Evolutionary conservation across 2,888 invertebrate species (phyloP).

Genomic region (Acanthococcus lagerstroemiae): DNA sequence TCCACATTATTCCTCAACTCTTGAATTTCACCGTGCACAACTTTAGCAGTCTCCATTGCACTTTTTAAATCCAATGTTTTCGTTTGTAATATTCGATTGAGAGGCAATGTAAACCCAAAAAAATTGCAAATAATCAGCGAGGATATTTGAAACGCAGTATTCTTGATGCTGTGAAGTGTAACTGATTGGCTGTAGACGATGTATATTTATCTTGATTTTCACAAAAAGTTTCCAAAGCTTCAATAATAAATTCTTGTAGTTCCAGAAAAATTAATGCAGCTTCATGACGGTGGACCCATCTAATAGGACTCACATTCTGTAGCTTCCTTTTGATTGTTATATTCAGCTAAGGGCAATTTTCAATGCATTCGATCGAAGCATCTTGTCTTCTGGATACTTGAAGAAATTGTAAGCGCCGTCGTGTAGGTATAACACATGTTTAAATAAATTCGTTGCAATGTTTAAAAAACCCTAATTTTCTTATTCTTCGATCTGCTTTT

Average conservation of each 20-base stretch:
- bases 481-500: too few relatives aligned
- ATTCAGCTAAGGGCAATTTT: not conserved
- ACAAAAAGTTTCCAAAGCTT: slow-evolving; percentile 16
- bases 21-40: too few relatives aligned
- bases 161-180: not conserved
- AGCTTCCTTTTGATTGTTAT: not conserved
- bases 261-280: slow-evolving; percentile 23
- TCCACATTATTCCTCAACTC: too few relatives aligned
- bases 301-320: slow-evolving; percentile 42
- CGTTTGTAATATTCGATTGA: too few relatives aligned
- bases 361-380: not conserved
- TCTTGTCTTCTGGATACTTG: too few relatives aligned
- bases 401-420: too few relatives aligned
- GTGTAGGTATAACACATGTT: too few relatives aligned
- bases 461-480: too few relatives aligned
- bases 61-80: too few relatives aligned
- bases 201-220: not conserved
- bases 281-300: slow-evolving; percentile 31
- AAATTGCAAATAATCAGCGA: not conserved
- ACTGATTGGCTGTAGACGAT: not conserved
- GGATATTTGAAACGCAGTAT: slow-evolving; percentile 5
- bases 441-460: too few relatives aligned
- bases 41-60: too few relatives aligned
- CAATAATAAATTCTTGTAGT: slow-evolving; percentile 9
- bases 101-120: not conserved